Evolutionary conservation across 2,888 invertebrate genomes (phyloP), one percentile per base, ranked within the genome.

Genomic region (Tipula confusa): DNA sequence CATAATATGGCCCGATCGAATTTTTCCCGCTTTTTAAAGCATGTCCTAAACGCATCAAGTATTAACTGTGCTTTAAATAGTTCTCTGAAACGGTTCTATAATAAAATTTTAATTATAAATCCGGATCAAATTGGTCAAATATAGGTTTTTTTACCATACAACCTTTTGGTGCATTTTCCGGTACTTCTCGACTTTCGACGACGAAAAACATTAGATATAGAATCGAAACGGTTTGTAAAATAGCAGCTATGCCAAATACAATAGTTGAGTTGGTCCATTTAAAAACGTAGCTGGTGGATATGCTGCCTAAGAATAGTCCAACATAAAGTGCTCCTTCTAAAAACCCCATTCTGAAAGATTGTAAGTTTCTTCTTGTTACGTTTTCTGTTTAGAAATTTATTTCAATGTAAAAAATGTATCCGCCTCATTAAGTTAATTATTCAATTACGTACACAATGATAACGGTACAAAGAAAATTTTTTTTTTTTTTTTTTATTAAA

Each of bases 301-400:
- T 86, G 11, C 91, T 90, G 9, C 95, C 95, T 24, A 91, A 84
- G 84, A 94, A 90, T 85, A 92, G 89, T 15, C 95, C 95, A 0
- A 91, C 86, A 82, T 92, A 91, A 29, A 93, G 88, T 0, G 91
- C 88, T 0, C 64, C 64, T 64, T 24, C 64, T 6, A 64, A 9
- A 2, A 24, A 64, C 7, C 64, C 24, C 92, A 94, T 92, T 88
- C 94, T 93, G 87, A 64, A 90, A 85, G 85, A 85, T 85, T 1
- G 15, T 9, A 36, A 36, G n/a, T n/a, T n/a, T n/a, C n/a, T n/a
- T n/a, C n/a, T n/a, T n/a, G n/a, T n/a, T n/a, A n/a, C n/a, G n/a
- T n/a, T n/a, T n/a, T n/a, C n/a, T n/a, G n/a, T n/a, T n/a, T n/a
- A n/a, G n/a, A n/a, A n/a, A n/a, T n/a, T n/a, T n/a, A n/a, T n/a